Evolutionary conservation across 2,113 vertebrate genomes (phyloP), one percentile per base, ranked within the genome.

Genomic region (Astatoreochromis straeleni): DNA sequence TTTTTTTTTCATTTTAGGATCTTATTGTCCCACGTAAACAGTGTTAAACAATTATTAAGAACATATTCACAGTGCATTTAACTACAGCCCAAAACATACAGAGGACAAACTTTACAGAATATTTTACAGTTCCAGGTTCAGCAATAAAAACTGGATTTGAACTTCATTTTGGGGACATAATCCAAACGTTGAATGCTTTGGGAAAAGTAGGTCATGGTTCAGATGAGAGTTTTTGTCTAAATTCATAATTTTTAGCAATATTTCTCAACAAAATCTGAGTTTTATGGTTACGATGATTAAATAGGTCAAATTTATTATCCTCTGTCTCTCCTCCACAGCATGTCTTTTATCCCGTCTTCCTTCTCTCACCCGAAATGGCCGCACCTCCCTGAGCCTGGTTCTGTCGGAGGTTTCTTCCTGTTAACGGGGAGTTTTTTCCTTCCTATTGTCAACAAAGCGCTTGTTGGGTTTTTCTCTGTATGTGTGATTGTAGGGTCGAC

Each of bases 341-440:
- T 21, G 51, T 53, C 4, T 63, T 60, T 63, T 1, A 35, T 19
- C 33, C 29, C 35, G 58, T 63, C 58, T 33, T 63, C 58, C 58
- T 35, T 35, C 58, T 63, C 58, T 54, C 51, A 54, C 51, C 51
- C 2, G 5, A 21, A 54, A 54, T 24, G n/a, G n/a, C n/a, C 3
- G 1, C n/a, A 1, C 10, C n/a, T 54, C 53, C 53, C n/a, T 63
- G 58, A 63, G 58, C 58, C 4, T 35, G 0, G 0, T 2, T 63
- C 31, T 63, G 31, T 35, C 4, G 4, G 31, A 63, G 51, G 58
- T 63, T 63, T 63, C 17, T 63, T 63, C 58, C 31, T 63, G 58
- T 63, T 63, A 35, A 63, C 29, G 4, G 58, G 51, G 16, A 60
- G 16, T 31, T 60, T 60, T 53, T 60, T 33, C 57, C 57, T 60